phyloP scores from a whole-genome alignment of 1,140 invertebrate species.

The Trachymyrmex septentrionalis region DNA sequence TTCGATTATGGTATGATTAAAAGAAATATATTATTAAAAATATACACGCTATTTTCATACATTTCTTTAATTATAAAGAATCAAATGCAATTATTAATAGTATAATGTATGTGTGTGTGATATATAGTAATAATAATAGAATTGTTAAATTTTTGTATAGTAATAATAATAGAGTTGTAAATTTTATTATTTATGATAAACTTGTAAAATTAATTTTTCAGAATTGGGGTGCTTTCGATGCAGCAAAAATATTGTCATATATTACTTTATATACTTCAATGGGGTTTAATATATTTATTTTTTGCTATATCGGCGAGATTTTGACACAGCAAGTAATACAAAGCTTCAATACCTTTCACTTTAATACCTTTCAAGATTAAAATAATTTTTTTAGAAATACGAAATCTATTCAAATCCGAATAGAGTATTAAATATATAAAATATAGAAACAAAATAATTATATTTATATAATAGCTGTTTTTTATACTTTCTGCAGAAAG shows the following conservation, averaged over 20 bases:
- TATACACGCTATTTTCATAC: neutral
- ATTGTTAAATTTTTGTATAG: neutral
- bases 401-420: neutral
- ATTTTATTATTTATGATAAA: neutral
- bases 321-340: slow-evolving; percentile 71
- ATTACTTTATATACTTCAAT: slow-evolving; percentile 63
- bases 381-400: neutral
- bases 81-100: neutral
- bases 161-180: no score
- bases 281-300: slow-evolving; percentile 74
- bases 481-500: no score
- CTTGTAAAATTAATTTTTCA: slow-evolving; percentile 47
- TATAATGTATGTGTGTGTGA: no score
- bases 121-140: neutral
- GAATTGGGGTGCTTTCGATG: slow-evolving; percentile 67
- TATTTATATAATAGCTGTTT: neutral
- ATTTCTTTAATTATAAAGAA: neutral
- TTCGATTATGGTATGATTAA: slow-evolving; percentile 72
- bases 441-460: neutral
- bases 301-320: slow-evolving; percentile 75
- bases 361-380: neutral
- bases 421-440: no score
- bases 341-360: no score
- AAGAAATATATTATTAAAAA: neutral
- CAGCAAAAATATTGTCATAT: slow-evolving; percentile 1